Conservation (phyloP, 2,797 vertebrate species). For the Trematomus bernacchii region DNA sequence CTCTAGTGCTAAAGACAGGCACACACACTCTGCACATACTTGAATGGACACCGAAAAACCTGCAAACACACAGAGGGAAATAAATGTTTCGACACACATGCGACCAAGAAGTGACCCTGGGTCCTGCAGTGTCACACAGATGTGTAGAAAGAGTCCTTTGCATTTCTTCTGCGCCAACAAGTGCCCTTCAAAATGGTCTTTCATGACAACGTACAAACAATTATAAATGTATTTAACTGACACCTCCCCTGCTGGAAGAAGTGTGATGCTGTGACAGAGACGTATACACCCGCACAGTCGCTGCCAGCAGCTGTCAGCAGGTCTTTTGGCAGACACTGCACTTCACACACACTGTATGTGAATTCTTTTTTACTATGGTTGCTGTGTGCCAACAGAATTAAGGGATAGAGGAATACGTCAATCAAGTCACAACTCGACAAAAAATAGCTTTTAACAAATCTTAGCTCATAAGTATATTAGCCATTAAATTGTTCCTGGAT, state of each 20-base stretch:
- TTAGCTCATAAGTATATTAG: background rate
- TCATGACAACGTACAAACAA: constrained; percentile 55
- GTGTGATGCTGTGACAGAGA: constrained; percentile 51
- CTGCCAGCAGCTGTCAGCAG: constrained; percentile 62
- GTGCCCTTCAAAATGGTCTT: constrained; percentile 24
- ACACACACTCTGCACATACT: constrained; percentile 17
- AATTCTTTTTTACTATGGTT: background rate
- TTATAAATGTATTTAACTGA: constrained; percentile 67
- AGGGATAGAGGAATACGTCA: constrained; percentile 24
- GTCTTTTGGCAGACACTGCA: constrained; percentile 53
- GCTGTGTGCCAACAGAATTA: constrained; percentile 23
- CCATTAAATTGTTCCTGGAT: background rate
- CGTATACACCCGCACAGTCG: constrained; percentile 51
- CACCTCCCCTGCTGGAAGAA: constrained; percentile 51
- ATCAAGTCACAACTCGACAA: constrained; percentile 4
- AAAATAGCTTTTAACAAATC: constrained; percentile 14
- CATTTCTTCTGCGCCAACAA: constrained; percentile 13
- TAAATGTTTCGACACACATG: background rate
- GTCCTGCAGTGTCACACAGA: constrained; percentile 32
- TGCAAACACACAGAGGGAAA: too few relatives aligned
- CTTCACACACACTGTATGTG: constrained; percentile 7
- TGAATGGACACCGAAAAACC: constrained; percentile 6
- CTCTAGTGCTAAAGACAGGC: constrained; percentile 30
- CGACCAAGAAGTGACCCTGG: constrained; percentile 18
- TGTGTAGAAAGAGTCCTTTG: constrained; percentile 24